Evolutionary conservation across 2,888 invertebrate genomes (phyloP).

Genomic region (Lithophane leautieri): DNA sequence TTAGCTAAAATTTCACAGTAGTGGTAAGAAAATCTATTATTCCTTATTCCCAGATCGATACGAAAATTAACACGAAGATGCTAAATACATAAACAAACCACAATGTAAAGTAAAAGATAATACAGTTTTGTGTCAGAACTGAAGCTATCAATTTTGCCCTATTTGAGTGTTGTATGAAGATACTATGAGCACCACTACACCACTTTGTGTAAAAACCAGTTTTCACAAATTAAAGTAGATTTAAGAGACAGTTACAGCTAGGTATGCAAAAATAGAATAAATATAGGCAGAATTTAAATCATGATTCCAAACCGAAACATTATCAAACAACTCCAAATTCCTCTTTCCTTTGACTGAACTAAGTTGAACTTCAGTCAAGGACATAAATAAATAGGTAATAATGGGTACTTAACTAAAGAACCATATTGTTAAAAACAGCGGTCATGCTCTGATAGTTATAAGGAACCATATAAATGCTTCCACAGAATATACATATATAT

Average conservation of each 20-base stretch:
- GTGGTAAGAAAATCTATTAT: constrained; percentile 8
- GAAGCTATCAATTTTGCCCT: not conserved
- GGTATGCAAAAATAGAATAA: not conserved
- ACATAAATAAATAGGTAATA: not conserved
- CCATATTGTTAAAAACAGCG: too few relatives aligned
- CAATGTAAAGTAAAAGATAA: constrained; percentile 12
- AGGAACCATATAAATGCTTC: not conserved
- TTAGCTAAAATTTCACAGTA: not conserved
- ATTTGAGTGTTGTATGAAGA: not conserved
- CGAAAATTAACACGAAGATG: constrained; percentile 35
- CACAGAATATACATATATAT: not conserved
- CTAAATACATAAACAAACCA: constrained; percentile 33
- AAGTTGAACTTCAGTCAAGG: not conserved
- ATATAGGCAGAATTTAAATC: not conserved
- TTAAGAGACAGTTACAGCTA: not conserved
- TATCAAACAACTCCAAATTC: not conserved
- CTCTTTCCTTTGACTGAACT: not conserved
- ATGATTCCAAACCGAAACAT: not conserved
- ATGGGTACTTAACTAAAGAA: not conserved
- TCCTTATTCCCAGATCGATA: constrained; percentile 27
- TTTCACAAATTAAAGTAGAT: not conserved
- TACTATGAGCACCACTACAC: not conserved
- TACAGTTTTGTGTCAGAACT: constrained; percentile 11
- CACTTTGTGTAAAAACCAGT: not conserved
- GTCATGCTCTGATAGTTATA: not conserved